Base-by-base conservation (phyloP, 35 echinoderm and acorn worm genomes). In the Stichopus chloronotus region DNA sequence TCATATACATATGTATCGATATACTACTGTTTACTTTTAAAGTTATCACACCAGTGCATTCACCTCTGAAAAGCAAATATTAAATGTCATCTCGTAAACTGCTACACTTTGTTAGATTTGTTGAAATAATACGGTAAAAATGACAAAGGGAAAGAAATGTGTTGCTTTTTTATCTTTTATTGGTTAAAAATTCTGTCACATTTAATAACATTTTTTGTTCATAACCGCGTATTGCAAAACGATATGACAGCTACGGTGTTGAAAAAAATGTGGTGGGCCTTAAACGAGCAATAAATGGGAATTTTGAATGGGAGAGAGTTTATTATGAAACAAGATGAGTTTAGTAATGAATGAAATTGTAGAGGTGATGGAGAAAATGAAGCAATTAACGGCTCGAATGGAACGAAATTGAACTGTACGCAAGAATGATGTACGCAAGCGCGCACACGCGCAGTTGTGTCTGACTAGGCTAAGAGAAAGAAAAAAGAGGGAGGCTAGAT, bases 141-240 rank as follows among this genome's bases (percentile, higher is more conserved):
- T 74, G 69, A 74, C 19, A 74, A 14, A 14, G 59, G 59, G 59
- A 14, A 61, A 14, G 6, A 74, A 74, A n/a, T 74, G 30, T 74
- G 7, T 74, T 20, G 69, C 11, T 14, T 65, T 65, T 43, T 43
- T 43, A 3, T 65, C 6, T 19, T 19, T 19, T 5, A 63, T 74
- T 24, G 7, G 69, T 74, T 74, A 74, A 20, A 20, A 74, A 74
- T 74, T 65, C 61, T 74, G 69, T 74, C 69, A 74, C 69, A 74
- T 74, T 74, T 74, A 74, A 74, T 74, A 14, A 74, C 19, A 74
- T 16, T 74, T 24, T 7, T 24, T 74, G 6, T 65, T 74, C 22
- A 74, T 74, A 20, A 19, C 30, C 30, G 30, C 30, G 30, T 43
- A 43, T 43, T 43, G 30, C 13, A n/a, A 16, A 74, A 74, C 19